phyloP scores from a whole-genome alignment of 2,888 invertebrate species.

The Abscondita cerata region DNA sequence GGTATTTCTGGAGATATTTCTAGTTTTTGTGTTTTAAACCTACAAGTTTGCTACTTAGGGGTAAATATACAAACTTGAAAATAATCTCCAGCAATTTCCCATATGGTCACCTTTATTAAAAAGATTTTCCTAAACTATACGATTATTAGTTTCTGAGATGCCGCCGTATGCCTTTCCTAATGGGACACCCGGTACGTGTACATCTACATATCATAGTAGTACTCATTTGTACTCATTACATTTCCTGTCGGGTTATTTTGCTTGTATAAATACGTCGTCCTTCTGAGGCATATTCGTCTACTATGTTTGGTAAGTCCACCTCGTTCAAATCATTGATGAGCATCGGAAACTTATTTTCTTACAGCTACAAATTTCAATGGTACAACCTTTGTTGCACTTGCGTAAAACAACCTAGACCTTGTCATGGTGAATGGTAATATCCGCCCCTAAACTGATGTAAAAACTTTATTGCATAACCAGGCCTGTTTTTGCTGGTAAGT shows the following conservation, averaged over 20 bases:
- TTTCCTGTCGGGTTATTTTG: neutral
- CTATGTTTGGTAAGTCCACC: neutral
- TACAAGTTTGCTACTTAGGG: too few species aligned
- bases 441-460: too few species aligned
- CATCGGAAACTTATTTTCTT: neutral
- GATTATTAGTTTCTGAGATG: too few species aligned
- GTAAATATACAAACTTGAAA: too few species aligned
- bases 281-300: neutral
- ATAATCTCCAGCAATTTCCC: too few species aligned
- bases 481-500: neutral
- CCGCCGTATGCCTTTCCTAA: too few species aligned
- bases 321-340: conserved; percentile 4
- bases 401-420: neutral
- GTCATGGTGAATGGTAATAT: neutral
- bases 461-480: too few species aligned
- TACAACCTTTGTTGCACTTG: neutral
- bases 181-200: too few species aligned
- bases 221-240: conserved; percentile 1
- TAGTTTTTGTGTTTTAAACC: too few species aligned
- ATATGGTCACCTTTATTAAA: too few species aligned
- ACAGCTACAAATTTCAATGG: neutral
- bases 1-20: too few species aligned
- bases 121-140: too few species aligned
- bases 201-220: neutral
- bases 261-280: neutral